phyloP scores from a whole-genome alignment of 2,888 invertebrate genomes.

The Nomada goodeniana region DNA sequence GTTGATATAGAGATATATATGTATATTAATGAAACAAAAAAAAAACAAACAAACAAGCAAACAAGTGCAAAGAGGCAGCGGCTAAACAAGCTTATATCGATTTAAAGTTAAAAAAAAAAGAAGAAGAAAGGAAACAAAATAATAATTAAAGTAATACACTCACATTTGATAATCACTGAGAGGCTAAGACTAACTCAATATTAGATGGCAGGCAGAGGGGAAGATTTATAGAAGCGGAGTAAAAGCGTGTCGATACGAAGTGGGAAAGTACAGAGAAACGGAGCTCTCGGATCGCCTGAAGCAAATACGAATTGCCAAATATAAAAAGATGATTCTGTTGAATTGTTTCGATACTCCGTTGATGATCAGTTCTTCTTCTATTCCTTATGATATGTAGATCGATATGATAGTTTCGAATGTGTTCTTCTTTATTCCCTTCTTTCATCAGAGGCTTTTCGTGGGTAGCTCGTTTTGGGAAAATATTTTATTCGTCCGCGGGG shows the following conservation, averaged over 20 bases:
- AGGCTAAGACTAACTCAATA: constrained; percentile 84
- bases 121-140: constrained; percentile 69
- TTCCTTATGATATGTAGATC: neutral
- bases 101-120: constrained; percentile 69
- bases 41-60: constrained; percentile 54
- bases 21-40: constrained; percentile 39
- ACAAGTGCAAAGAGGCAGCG: constrained; percentile 76
- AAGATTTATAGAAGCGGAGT: constrained; percentile 24
- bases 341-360: constrained; percentile 19
- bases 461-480: constrained; percentile 39
- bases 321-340: constrained; percentile 26
- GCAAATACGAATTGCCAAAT: constrained; percentile 44
- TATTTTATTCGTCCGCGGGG: constrained; percentile 62
- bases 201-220: constrained; percentile 64
- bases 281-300: constrained; percentile 59
- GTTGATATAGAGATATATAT: constrained; percentile 59
- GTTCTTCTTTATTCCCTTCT: neutral
- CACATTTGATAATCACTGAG: constrained; percentile 84
- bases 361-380: constrained; percentile 7
- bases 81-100: constrained; percentile 79
- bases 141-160: constrained; percentile 76
- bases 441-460: constrained; percentile 44
- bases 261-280: constrained; percentile 39
- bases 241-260: constrained; percentile 34
- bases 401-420: constrained; percentile 1